A percentile compares a stretch with the other conserved stretches of the same genome.
Evolutionary conservation across 2,797 vertebrate species (phyloP).

Genomic region (Mastacembelus armatus): DNA sequence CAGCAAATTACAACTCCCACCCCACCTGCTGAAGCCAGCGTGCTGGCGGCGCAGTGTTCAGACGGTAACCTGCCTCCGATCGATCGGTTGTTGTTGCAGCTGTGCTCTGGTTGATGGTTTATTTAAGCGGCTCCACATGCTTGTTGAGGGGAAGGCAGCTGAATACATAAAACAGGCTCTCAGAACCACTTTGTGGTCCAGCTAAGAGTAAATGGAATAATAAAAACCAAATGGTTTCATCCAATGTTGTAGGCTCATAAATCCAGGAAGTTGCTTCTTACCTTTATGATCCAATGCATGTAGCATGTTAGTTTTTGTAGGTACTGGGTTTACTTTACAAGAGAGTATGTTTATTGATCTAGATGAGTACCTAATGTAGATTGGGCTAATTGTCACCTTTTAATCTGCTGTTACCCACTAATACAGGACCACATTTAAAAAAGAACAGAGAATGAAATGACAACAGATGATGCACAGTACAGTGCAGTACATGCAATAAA

Average conservation of each 20-base stretch:
- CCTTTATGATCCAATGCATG: constrained; percentile 88
- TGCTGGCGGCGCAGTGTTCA: constrained; percentile 88
- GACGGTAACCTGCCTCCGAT: constrained; percentile 95
- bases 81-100: constrained; percentile 99
- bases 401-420: constrained; percentile 45
- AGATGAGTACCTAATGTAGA: constrained; percentile 87
- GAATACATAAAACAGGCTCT: constrained; percentile 99
- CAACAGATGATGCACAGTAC: neutral
- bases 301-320: constrained; percentile 71
- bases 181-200: constrained; percentile 97
- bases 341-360: constrained; percentile 82
- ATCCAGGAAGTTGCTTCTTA: constrained; percentile 93
- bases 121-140: constrained; percentile 99
- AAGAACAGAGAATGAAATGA: constrained; percentile 6
- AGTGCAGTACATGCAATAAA: no score
- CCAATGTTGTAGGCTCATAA: constrained; percentile 96
- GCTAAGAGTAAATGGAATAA: constrained; percentile 99
- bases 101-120: constrained; percentile 95
- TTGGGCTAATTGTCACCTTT: constrained; percentile 79
- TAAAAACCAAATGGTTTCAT: constrained; percentile 99
- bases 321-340: constrained; percentile 69
- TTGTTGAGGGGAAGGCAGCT: constrained; percentile 98
- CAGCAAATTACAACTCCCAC: constrained; percentile 88
- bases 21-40: constrained; percentile 97
- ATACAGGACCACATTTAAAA: constrained; percentile 8